phyloP scores from a whole-genome alignment of 2,888 invertebrate genomes.

The Cenopis cana region DNA sequence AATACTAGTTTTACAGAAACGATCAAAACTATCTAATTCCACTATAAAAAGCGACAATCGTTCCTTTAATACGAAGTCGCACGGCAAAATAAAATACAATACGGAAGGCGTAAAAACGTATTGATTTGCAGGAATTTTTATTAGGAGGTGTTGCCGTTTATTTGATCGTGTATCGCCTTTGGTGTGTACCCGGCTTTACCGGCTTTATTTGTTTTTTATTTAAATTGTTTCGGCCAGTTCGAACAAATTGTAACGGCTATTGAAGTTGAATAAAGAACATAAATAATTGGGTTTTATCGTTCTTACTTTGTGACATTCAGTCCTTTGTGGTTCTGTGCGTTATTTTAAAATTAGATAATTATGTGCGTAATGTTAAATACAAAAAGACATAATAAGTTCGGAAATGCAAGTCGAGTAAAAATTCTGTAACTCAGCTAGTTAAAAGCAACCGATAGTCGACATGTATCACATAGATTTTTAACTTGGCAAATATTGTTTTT shows the following conservation, averaged over 20 bases:
- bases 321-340: background rate
- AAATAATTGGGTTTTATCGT: background rate
- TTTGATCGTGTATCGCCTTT: constrained; percentile 57
- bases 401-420: too few relatives aligned
- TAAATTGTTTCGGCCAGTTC: constrained; percentile 23
- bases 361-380: too few relatives aligned
- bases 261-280: background rate
- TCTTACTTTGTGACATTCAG: background rate
- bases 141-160: constrained; percentile 82
- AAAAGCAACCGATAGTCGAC: too few relatives aligned
- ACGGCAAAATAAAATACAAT: constrained; percentile 83
- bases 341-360: background rate
- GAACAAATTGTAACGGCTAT: background rate
- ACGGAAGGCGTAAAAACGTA: constrained; percentile 83
- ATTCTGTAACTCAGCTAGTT: too few relatives aligned
- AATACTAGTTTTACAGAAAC: background rate
- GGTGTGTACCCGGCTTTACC: constrained; percentile 40
- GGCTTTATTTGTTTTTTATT: constrained; percentile 39
- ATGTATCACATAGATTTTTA: too few relatives aligned
- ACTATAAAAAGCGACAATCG: constrained; percentile 66
- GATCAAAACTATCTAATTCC: constrained; percentile 36
- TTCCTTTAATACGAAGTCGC: constrained; percentile 82
- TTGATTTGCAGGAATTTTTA: constrained; percentile 85
- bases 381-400: too few relatives aligned
- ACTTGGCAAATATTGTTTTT: too few relatives aligned